These are phyloP conservation scores for Mormyrus hasselquistii DNA, from an alignment of 2,797 vertebrate genomes.

Conservation along the genomic window DNA sequence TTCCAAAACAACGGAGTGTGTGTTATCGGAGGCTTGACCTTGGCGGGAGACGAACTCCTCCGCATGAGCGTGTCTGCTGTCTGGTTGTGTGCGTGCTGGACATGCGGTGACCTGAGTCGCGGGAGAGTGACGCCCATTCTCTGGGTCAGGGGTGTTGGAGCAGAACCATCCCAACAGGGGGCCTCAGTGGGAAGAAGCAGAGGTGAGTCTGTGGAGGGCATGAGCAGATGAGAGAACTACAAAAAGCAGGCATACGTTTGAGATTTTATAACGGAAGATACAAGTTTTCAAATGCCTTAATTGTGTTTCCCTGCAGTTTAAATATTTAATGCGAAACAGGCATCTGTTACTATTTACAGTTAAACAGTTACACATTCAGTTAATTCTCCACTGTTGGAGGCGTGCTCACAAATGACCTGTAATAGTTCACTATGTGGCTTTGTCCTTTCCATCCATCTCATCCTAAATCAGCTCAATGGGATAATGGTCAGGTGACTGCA, in stretches of 20 bases:
- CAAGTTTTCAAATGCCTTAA: background rate
- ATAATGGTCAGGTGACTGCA: background rate
- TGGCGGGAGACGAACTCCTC: background rate
- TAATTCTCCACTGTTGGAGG: background rate
- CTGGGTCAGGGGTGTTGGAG: background rate
- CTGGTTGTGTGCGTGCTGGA: background rate
- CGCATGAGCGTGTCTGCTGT: background rate
- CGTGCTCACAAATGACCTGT: background rate
- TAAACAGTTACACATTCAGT: background rate
- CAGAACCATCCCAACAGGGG: background rate
- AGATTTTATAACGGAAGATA: background rate
- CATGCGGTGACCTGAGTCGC: background rate
- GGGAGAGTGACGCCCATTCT: background rate
- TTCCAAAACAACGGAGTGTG: conserved; percentile 18
- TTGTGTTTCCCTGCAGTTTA: background rate
- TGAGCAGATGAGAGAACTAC: background rate
- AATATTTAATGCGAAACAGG: background rate
- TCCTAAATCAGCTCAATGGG: background rate
- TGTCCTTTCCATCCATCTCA: background rate
- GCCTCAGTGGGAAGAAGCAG: background rate
- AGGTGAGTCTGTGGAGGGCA: background rate
- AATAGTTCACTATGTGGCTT: background rate
- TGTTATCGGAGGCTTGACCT: conserved; percentile 19
- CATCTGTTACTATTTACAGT: background rate
- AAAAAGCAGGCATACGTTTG: background rate